phyloP scores from a whole-genome alignment of 2,797 vertebrate species.

The Sebastes nivosus region DNA sequence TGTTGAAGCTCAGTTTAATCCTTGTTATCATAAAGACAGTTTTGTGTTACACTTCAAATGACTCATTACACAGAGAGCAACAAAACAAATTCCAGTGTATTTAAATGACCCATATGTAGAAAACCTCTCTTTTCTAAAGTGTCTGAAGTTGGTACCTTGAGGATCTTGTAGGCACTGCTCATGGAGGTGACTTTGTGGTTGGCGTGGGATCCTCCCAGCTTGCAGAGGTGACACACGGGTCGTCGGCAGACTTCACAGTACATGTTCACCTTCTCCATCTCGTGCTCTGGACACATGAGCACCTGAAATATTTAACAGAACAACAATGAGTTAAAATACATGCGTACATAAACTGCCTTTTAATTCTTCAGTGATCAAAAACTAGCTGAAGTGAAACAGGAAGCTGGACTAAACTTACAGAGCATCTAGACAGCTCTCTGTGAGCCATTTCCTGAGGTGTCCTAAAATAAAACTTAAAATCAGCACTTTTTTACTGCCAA shows the following conservation, averaged over 20 bases:
- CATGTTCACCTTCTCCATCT: constrained; percentile 98
- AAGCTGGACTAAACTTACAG: constrained; percentile 18
- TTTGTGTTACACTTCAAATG: neutral
- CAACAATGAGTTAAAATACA: neutral
- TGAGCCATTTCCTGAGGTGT: constrained; percentile 31
- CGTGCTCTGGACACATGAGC: constrained; percentile 98
- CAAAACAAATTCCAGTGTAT: neutral
- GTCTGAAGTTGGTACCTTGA: constrained; percentile 87
- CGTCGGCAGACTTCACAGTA: constrained; percentile 96
- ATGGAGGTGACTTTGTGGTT: constrained; percentile 96
- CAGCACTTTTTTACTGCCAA: constrained; percentile 14
- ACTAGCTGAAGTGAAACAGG: constrained; percentile 47
- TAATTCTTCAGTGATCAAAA: neutral
- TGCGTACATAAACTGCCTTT: neutral
- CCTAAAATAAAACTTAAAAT: constrained; percentile 44
- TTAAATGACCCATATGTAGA: neutral
- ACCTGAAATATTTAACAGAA: constrained; percentile 78
- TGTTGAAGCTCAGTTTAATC: constrained; percentile 8
- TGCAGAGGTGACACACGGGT: constrained; percentile 97
- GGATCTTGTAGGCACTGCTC: constrained; percentile 96
- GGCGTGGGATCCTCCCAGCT: constrained; percentile 92
- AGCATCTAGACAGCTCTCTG: constrained; percentile 16
- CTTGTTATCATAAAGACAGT: neutral
- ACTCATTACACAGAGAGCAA: constrained; percentile 6
- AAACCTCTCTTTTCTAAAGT: neutral